phyloP scores from a whole-genome alignment of 1,140 invertebrate genomes.

The Hermetia illucens region DNA sequence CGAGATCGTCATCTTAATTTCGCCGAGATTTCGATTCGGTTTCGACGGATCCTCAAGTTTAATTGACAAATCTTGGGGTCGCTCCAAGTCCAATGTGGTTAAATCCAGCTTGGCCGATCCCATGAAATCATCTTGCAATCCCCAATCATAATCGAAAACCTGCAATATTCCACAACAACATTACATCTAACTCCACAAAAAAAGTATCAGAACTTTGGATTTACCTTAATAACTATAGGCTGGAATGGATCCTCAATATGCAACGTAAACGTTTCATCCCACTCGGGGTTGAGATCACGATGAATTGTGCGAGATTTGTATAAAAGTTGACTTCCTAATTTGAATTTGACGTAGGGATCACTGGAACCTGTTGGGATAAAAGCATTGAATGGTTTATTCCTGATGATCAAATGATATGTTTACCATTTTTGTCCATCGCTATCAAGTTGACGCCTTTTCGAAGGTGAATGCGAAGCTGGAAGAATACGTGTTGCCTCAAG shows the following conservation, averaged over 20 bases:
- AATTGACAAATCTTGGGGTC: slow-evolving; percentile 63
- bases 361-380: slow-evolving; percentile 64
- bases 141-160: slow-evolving; percentile 98
- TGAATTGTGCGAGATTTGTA: slow-evolving; percentile 90
- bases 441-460: slow-evolving; percentile 76
- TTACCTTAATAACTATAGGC: slow-evolving; percentile 73
- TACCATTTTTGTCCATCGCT: slow-evolving; percentile 90
- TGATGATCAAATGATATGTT: slow-evolving; percentile 7
- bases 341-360: slow-evolving; percentile 98
- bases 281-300: slow-evolving; percentile 79
- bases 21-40: slow-evolving; percentile 53
- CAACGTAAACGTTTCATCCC: slow-evolving; percentile 92
- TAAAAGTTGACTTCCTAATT: slow-evolving; percentile 70
- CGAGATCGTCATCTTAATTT: slow-evolving; percentile 64
- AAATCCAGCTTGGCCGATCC: slow-evolving; percentile 77
- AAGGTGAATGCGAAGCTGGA: slow-evolving; percentile 76
- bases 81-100: slow-evolving; percentile 67
- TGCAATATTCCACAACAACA: slow-evolving; percentile 26
- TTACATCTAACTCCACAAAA: slow-evolving; percentile 1
- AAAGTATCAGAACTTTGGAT: slow-evolving; percentile 5
- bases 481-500: slow-evolving; percentile 74
- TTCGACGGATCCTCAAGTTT: slow-evolving; percentile 55
- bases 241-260: slow-evolving; percentile 88
- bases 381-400: slow-evolving; percentile 23
- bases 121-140: slow-evolving; percentile 96